Conservation (phyloP, 2,113 vertebrate species). For the Amphiprion ocellaris region DNA sequence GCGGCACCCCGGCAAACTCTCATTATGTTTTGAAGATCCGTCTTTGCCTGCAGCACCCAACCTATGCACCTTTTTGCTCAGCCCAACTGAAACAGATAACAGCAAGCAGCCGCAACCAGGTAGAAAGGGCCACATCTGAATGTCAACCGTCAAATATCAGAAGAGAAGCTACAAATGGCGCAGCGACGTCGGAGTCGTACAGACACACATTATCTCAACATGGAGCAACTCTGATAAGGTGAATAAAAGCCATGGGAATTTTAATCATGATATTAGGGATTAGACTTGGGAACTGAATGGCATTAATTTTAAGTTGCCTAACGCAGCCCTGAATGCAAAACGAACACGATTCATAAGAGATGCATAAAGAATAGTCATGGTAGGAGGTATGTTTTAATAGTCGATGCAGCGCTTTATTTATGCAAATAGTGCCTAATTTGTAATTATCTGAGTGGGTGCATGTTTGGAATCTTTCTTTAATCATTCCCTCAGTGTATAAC, state of each 20-base stretch:
- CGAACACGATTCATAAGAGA: conserved; percentile 66
- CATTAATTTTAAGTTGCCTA: conserved; percentile 73
- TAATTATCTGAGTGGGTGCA: conserved; percentile 71
- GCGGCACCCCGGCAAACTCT: conserved; percentile 65
- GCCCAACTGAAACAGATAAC: conserved; percentile 73
- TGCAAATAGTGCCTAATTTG: conserved; percentile 75
- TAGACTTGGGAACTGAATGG: conserved; percentile 68
- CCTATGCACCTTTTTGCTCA: conserved; percentile 71
- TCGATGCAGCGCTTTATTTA: conserved; percentile 70
- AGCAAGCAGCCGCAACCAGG: conserved; percentile 58
- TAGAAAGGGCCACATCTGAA: conserved; percentile 76
- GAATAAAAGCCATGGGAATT: conserved; percentile 71
- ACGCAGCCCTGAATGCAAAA: conserved; percentile 65
- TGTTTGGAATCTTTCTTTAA: conserved; percentile 62
- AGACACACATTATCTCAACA: conserved; percentile 71
- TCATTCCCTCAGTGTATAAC: conserved; percentile 48
- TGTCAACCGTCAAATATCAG: conserved; percentile 84
- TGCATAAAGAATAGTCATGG: conserved; percentile 67
- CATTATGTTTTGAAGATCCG: conserved; percentile 75
- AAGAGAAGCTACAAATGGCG: conserved; percentile 75
- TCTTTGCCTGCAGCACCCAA: conserved; percentile 69
- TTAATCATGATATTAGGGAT: conserved; percentile 78
- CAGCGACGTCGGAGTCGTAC: conserved; percentile 51
- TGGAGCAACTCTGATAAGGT: conserved; percentile 67
- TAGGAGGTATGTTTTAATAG: conserved; percentile 75